Base-by-base conservation (phyloP, 1,140 invertebrate genomes). In the Drosophila baimaii region DNA sequence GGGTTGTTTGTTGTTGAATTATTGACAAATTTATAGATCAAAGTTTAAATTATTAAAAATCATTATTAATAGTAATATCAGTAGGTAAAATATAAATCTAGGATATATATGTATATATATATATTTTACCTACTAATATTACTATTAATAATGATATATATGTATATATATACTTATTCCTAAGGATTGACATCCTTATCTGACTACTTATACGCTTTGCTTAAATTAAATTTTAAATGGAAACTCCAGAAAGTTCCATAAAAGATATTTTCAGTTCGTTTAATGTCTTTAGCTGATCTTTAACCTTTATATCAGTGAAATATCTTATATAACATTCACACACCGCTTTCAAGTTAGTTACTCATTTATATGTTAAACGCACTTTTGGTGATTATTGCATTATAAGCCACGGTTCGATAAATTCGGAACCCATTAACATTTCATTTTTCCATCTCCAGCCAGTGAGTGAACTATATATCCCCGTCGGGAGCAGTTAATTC, bases 391-490 rank as follows among this genome's bases (percentile, higher is more conserved):
- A 62, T 68, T 49, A 64, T 27, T 12, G 43, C 33, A n/a, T 27
- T 39, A 39, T 41, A n/a, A 31, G 21, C 13, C 35, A 49, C 27
- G 51, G 51, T 25, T 71, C 21, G 66, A 21, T 49, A n/a, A 41
- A 49, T 58, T 58, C 10, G 13, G 10, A 35, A 21, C 10, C 27
- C 31, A 25, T 21, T 51, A 29, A 25, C 21, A n/a, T n/a, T n/a
- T n/a, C n/a, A n/a, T n/a, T 10, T 13, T 44, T 21, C 41, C 51
- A 71, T 71, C 65, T 25, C 43, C 68, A 33, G 10, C 2, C 5
- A 17, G 10, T 71, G 69, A 17, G 10, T 71, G 69, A 71, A 71
- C 69, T 72, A 71, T 58, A 71, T 71, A 39, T 25, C 13, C 21
- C 27, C 12, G 7, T 1, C 31, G 31, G 8, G 5, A 25, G 13